A percentile compares a stretch with the other conserved stretches of the same genome.
Evolutionary conservation across 2,113 vertebrate genomes (phyloP).

Genomic region (Amia ocellicauda): DNA sequence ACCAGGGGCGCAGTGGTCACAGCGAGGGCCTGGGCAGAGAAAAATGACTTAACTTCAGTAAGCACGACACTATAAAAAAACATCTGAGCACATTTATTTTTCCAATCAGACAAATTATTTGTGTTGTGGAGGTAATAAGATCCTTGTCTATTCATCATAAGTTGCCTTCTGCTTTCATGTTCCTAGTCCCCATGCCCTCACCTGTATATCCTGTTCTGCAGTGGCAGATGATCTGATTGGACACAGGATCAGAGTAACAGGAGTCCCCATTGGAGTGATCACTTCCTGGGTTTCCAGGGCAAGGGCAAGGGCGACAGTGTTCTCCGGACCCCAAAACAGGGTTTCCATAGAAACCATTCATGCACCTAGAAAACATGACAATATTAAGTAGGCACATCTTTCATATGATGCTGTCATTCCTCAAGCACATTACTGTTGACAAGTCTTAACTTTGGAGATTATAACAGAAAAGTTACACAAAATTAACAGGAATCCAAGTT

Average conservation of each 20-base stretch:
- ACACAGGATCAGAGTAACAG: constrained; percentile 59
- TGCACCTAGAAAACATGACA: constrained; percentile 60
- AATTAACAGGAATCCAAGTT: too few relatives aligned
- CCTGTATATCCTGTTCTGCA: constrained; percentile 73
- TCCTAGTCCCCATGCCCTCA: constrained; percentile 38
- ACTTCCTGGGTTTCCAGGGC: constrained; percentile 69
- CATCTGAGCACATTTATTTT: too few relatives aligned
- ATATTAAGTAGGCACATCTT: too few relatives aligned
- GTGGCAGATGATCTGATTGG: constrained; percentile 71
- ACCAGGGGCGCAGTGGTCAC: constrained; percentile 73
- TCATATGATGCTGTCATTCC: too few relatives aligned
- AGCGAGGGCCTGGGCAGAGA: constrained; percentile 61
- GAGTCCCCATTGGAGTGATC: constrained; percentile 68
- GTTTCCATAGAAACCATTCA: constrained; percentile 76
- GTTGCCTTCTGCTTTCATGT: background rate
- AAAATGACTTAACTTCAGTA: background rate
- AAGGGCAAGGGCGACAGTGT: constrained; percentile 79
- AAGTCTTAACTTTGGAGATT: too few relatives aligned
- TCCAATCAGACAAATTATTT: too few relatives aligned
- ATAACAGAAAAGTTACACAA: too few relatives aligned
- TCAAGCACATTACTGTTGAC: too few relatives aligned
- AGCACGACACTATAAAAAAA: too few relatives aligned
- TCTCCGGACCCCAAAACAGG: constrained; percentile 76
- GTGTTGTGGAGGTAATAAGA: too few relatives aligned
- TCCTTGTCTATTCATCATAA: background rate